These are phyloP conservation scores for Herminia tarsipennalis DNA, from an alignment of 2,888 invertebrate species.

Conservation along the genomic window DNA sequence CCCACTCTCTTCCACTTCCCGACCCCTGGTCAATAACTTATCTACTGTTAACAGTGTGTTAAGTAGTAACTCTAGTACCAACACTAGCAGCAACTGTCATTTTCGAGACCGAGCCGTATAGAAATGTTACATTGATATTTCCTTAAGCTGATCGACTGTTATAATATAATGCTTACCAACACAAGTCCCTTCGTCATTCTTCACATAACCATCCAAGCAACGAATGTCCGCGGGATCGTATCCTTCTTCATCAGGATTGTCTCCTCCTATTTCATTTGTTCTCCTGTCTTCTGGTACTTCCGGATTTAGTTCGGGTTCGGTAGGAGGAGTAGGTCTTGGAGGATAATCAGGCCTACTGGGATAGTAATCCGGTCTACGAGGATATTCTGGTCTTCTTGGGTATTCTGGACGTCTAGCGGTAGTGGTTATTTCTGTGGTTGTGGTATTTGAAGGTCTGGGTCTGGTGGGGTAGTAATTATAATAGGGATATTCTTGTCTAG, in stretches of 20 bases:
- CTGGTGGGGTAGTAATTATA: slow-evolving; percentile 24
- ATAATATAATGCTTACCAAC: slow-evolving; percentile 72
- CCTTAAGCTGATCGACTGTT: too few species aligned
- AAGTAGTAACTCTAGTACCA: too few species aligned
- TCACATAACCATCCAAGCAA: slow-evolving; percentile 83
- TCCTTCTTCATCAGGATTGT: slow-evolving; percentile 14
- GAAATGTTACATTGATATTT: too few species aligned
- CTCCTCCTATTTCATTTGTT: slow-evolving; percentile 44
- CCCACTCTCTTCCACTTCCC: too few species aligned
- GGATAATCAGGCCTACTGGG: slow-evolving; percentile 30
- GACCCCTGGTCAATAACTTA: too few species aligned
- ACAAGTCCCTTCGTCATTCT: slow-evolving; percentile 83
- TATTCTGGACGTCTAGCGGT: slow-evolving; percentile 14
- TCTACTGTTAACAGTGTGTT: too few species aligned
- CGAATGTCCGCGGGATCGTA: slow-evolving; percentile 65
- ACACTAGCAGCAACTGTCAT: too few species aligned
- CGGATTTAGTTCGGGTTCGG: slow-evolving; percentile 16
- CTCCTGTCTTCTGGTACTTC: slow-evolving; percentile 44
- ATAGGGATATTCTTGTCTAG: slow-evolving; percentile 32
- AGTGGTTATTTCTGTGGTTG: slow-evolving; percentile 10
- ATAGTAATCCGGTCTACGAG: slow-evolving; percentile 32
- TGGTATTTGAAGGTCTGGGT: slow-evolving; percentile 22
- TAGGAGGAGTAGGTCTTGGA: slow-evolving; percentile 15
- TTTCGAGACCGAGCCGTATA: too few species aligned
- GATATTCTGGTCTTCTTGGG: slow-evolving; percentile 15